Conservation (phyloP, 92 coral and sea anemone genomes). For the Phenganax marumi region DNA sequence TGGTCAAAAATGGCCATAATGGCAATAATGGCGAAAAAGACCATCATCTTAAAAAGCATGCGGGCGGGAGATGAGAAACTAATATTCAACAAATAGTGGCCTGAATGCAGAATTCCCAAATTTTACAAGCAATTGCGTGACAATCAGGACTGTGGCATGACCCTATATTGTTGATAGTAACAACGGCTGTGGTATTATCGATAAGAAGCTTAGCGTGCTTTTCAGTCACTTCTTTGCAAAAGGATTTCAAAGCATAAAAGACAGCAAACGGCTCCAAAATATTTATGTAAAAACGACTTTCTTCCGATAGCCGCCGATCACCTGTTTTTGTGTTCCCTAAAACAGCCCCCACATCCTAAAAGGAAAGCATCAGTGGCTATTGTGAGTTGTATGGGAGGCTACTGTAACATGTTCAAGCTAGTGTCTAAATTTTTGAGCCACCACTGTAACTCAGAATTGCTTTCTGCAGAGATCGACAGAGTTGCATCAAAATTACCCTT, state of each 20-base stretch:
- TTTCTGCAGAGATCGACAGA: conserved; percentile 30
- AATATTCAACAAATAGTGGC: no score
- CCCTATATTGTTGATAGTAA: neutral
- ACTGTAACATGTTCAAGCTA: conserved; percentile 29
- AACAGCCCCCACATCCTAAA: conserved; percentile 50
- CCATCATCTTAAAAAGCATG: no score
- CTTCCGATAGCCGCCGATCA: no score
- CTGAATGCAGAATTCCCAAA: no score
- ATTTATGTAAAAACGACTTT: no score
- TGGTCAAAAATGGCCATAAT: no score
- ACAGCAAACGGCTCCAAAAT: no score
- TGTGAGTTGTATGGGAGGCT: conserved; percentile 41
- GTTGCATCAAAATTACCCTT: conserved; percentile 35
- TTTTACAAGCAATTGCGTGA: no score
- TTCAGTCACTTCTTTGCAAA: neutral
- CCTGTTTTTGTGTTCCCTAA: conserved; percentile 45
- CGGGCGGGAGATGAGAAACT: no score
- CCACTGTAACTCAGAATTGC: conserved; percentile 39
- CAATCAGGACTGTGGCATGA: no score
- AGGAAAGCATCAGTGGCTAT: conserved; percentile 52
- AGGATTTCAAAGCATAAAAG: no score
- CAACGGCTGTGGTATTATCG: neutral
- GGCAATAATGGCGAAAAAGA: no score
- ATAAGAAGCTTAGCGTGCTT: neutral
- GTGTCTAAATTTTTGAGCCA: conserved; percentile 36